A percentile compares a stretch with the other conserved stretches of the same genome.
Conservation (phyloP, 2,888 invertebrate genomes). For the Sphinx pinastri region DNA sequence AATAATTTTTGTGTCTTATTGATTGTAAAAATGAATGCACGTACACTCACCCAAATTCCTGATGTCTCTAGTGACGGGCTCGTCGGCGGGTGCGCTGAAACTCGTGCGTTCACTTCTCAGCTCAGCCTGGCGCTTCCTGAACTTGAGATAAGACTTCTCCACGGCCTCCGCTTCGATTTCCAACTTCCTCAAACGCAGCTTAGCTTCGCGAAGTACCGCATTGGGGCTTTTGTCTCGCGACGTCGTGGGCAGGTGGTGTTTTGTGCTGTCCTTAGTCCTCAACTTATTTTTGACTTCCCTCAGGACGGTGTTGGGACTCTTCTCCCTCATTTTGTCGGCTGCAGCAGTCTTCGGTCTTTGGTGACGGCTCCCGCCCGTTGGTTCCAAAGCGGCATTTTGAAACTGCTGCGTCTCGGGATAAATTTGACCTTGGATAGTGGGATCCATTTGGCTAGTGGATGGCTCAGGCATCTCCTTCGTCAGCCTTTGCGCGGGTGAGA, state of each 20-base stretch:
- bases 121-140: conserved; percentile 55
- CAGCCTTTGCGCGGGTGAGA: conserved; percentile 30
- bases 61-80: conserved; percentile 19
- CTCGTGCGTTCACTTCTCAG: conserved; percentile 35
- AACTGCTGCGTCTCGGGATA: neutral
- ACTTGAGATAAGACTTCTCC: conserved; percentile 78
- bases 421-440: neutral
- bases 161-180: conserved; percentile 85
- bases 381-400: neutral
- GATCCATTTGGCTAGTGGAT: neutral
- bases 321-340: conserved; percentile 43
- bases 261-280: conserved; percentile 43
- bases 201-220: conserved; percentile 80
- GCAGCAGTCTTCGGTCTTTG: conserved; percentile 9
- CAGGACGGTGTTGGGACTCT: conserved; percentile 55
- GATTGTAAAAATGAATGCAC: neutral
- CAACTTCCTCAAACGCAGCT: conserved; percentile 76
- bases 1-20: neutral
- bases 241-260: neutral
- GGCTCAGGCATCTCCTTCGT: conserved; percentile 27
- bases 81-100: conserved; percentile 14
- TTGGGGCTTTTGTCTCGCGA: conserved; percentile 67
- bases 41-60: conserved; percentile 35
- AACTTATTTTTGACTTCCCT: conserved; percentile 59
- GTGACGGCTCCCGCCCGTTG: neutral